Conservation (phyloP, 1,140 invertebrate genomes). For the Pararge aegeria region DNA sequence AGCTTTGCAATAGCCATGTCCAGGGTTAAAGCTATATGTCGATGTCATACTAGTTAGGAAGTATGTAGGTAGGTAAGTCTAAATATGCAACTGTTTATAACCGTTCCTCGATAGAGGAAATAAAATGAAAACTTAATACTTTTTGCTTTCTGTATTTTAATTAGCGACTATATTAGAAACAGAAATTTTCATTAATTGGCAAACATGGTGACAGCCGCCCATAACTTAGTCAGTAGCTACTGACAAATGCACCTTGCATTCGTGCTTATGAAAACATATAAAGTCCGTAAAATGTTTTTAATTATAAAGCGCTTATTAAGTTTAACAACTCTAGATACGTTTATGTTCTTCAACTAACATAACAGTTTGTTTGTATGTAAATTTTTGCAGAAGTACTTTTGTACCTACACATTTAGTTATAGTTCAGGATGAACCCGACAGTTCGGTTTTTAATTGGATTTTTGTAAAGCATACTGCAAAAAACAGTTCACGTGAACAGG, state of each 20-base stretch:
- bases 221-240: constrained; percentile 24
- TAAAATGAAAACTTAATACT: constrained; percentile 16
- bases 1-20: too few species aligned
- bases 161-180: constrained; percentile 17
- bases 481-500: too few species aligned
- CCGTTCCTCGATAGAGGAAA: background rate
- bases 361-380: background rate
- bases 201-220: constrained; percentile 28
- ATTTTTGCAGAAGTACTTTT: too few species aligned
- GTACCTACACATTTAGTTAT: too few species aligned
- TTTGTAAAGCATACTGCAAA: too few species aligned
- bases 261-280: constrained; percentile 27
- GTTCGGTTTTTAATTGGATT: too few species aligned
- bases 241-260: constrained; percentile 34
- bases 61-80: too few species aligned
- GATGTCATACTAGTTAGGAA: too few species aligned
- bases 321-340: constrained; percentile 13
- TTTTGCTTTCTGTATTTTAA: constrained; percentile 9
- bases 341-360: background rate
- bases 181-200: constrained; percentile 30
- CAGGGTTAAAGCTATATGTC: too few species aligned
- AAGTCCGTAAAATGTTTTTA: constrained; percentile 29
- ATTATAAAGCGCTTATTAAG: constrained; percentile 28
- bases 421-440: too few species aligned
- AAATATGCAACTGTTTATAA: too few species aligned